Percentiles rank a stretch among this genome's conserved stretches.
phyloP scores from a whole-genome alignment of 2,888 invertebrate genomes.

The Agelastica alni region DNA sequence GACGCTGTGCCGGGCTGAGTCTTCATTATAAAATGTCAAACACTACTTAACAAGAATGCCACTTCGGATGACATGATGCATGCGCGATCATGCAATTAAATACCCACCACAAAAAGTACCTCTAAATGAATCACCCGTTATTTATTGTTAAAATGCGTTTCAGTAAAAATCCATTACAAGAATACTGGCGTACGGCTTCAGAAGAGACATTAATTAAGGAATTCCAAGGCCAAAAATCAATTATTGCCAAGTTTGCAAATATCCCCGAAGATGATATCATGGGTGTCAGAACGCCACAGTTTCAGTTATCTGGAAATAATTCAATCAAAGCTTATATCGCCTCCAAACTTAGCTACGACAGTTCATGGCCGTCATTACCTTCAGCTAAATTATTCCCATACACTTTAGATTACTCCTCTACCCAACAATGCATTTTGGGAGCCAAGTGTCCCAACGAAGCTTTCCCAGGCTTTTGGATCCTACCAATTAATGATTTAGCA shows the following conservation, averaged over 20 bases:
- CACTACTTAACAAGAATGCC: no score
- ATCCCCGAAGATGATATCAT: conserved; percentile 47
- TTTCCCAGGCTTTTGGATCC: conserved; percentile 67
- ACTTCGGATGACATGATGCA: no score
- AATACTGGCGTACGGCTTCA: conserved; percentile 51
- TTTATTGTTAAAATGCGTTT: no score
- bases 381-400: conserved; percentile 68
- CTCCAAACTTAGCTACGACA: conserved; percentile 63
- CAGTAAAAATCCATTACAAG: conserved; percentile 40
- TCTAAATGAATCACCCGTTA: no score
- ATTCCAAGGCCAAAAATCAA: conserved; percentile 50
- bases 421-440: conserved; percentile 61
- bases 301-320: conserved; percentile 62
- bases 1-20: no score
- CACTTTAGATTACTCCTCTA: conserved; percentile 65
- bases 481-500: conserved; percentile 66
- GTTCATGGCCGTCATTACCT: conserved; percentile 63
- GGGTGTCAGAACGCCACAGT: conserved; percentile 61
- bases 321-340: conserved; percentile 63
- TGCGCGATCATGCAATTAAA: no score
- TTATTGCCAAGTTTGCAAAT: conserved; percentile 51
- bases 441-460: conserved; percentile 63
- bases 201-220: conserved; percentile 46
- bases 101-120: no score
- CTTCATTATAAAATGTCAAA: no score